phyloP scores from a whole-genome alignment of 30 jellyfish, hydroid and myxozoan genomes.

The Catostylus mosaicus region DNA sequence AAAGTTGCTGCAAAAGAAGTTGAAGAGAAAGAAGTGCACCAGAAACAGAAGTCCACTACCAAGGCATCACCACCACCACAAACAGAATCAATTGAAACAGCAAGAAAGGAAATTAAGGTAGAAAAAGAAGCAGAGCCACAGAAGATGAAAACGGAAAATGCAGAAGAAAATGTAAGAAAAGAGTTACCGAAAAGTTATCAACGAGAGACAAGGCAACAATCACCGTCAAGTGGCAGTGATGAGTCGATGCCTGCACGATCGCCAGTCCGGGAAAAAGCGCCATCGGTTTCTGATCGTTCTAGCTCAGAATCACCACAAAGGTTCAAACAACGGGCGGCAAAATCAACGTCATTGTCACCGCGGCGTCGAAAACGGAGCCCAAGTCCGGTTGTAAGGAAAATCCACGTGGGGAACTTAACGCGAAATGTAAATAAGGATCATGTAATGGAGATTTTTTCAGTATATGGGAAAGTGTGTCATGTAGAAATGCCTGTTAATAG shows the following conservation, averaged over 20 bases:
- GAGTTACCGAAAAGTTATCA: slow-evolving; percentile 74
- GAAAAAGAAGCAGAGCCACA: slow-evolving; percentile 54
- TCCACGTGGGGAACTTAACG: slow-evolving; percentile 92
- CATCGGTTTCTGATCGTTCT: slow-evolving; percentile 56
- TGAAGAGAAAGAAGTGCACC: slow-evolving; percentile 31
- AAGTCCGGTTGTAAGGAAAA: slow-evolving; percentile 74
- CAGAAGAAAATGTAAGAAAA: slow-evolving; percentile 33
- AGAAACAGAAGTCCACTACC: slow-evolving; percentile 15
- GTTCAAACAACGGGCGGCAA: slow-evolving; percentile 47
- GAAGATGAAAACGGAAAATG: slow-evolving; percentile 28
- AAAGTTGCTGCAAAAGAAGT: slow-evolving; percentile 35
- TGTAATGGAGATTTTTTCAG: slow-evolving; percentile 84
- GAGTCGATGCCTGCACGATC: slow-evolving; percentile 59
- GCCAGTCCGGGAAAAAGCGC: slow-evolving; percentile 45
- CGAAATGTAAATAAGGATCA: slow-evolving; percentile 96
- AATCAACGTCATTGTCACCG: slow-evolving; percentile 58
- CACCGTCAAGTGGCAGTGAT: slow-evolving; percentile 55
- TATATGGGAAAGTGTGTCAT: slow-evolving; percentile 92
- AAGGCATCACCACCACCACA: slow-evolving; percentile 52
- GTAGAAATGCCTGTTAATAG: slow-evolving; percentile 92
- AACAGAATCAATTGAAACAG: slow-evolving; percentile 31
- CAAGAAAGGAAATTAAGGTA: slow-evolving; percentile 39
- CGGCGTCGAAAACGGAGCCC: slow-evolving; percentile 93
- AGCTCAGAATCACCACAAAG: slow-evolving; percentile 82
- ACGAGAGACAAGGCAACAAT: slow-evolving; percentile 50